Conservation (phyloP, 2,797 vertebrate genomes). For the Malurus leucopterus region DNA sequence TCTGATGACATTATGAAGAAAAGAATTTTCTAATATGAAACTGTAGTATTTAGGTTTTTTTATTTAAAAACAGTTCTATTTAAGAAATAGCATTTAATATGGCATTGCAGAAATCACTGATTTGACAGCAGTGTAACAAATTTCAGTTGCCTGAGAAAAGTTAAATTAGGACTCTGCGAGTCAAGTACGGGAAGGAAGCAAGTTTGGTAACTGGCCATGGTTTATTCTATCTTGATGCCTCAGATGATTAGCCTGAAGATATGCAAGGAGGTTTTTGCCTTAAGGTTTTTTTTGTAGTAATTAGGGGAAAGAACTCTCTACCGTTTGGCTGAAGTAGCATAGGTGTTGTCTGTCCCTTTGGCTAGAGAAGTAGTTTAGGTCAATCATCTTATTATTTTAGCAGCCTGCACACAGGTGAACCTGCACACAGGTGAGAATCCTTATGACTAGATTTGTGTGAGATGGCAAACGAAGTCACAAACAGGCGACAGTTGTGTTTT, state of each 20-base stretch:
- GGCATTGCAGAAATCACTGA: not conserved
- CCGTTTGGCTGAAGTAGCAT: not conserved
- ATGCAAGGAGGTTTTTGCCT: not conserved
- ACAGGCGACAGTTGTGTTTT: not conserved
- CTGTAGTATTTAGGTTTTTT: not conserved
- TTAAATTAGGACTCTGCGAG: not conserved
- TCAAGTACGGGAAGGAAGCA: not conserved
- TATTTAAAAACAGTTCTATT: not conserved
- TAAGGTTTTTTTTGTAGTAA: not conserved
- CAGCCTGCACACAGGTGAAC: not conserved
- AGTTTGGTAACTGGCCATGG: not conserved
- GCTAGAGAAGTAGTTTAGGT: not conserved
- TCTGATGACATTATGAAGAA: not conserved
- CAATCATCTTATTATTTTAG: not conserved
- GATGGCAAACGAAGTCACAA: not conserved
- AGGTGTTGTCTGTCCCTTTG: not conserved
- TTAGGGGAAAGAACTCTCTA: not conserved
- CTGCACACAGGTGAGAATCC: not conserved
- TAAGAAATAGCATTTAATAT: not conserved
- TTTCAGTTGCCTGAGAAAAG: not conserved
- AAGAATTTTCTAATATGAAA: not conserved
- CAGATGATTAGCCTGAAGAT: not conserved
- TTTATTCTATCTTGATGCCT: not conserved
- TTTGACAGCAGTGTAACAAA: not conserved
- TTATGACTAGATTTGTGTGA: rapidly evolving